Conservation (phyloP, 1,140 invertebrate species). For the Zaprionus nigranus region DNA sequence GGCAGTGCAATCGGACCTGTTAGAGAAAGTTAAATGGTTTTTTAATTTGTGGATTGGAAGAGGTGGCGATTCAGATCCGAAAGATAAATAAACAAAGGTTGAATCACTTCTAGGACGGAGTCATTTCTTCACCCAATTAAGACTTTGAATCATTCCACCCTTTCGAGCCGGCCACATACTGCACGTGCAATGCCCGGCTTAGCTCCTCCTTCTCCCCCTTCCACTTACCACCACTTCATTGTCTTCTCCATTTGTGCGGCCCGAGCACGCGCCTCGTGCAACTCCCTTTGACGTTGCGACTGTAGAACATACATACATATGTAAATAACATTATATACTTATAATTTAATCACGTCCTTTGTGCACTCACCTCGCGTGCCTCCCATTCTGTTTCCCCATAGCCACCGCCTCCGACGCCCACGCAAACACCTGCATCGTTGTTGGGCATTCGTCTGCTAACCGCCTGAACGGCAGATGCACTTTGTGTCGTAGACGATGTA, state of each 20-base stretch:
- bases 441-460: slow-evolving; percentile 54
- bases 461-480: slow-evolving; percentile 50
- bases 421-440: slow-evolving; percentile 41
- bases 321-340: no score
- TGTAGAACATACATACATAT: slow-evolving; percentile 57
- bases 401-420: slow-evolving; percentile 55
- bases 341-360: not conserved
- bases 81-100: not conserved
- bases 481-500: slow-evolving; percentile 58
- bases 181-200: not conserved
- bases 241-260: slow-evolving; percentile 99
- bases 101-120: no score
- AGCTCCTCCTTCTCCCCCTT: not conserved
- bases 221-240: slow-evolving; percentile 95
- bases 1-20: slow-evolving; percentile 89
- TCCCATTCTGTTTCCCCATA: slow-evolving; percentile 89
- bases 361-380: slow-evolving; percentile 87
- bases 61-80: not conserved
- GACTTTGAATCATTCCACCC: not conserved
- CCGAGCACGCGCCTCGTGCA: slow-evolving; percentile 95
- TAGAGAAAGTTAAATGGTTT: not conserved
- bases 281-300: slow-evolving; percentile 90
- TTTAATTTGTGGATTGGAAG: not conserved
- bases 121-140: no score
- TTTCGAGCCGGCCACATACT: not conserved